A percentile compares a stretch with the other conserved stretches of the same genome.
Evolutionary conservation across 2,888 invertebrate species (phyloP).

Genomic region (Drosophila anomalata): DNA sequence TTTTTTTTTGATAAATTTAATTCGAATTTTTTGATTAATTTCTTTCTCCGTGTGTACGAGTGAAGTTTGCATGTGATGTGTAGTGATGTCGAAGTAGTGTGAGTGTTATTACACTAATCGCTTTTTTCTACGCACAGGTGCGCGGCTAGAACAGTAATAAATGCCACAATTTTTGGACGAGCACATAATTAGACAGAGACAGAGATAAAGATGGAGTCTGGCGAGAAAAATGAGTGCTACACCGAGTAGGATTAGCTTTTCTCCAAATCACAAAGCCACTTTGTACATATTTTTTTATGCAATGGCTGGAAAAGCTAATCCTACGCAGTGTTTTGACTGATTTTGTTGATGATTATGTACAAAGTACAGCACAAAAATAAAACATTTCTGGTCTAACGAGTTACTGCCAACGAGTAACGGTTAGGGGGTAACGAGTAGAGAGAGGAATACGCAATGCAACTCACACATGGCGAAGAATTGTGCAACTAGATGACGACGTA

Average conservation of each 20-base stretch:
- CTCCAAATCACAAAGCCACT: neutral
- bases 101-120: constrained; percentile 13
- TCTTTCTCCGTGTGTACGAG: neutral
- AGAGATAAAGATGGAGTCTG: constrained; percentile 2
- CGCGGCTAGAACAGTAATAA: constrained; percentile 83
- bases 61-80: constrained; percentile 23
- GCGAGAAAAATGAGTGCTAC: constrained; percentile 10
- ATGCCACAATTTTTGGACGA: constrained; percentile 73
- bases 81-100: constrained; percentile 13
- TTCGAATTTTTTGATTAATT: neutral
- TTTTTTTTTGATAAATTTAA: neutral
- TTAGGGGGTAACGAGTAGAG: constrained; percentile 34
- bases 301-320: neutral
- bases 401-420: constrained; percentile 11
- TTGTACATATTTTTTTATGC: too few relatives aligned
- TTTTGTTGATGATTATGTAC: neutral
- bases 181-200: constrained; percentile 47
- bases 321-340: constrained; percentile 8
- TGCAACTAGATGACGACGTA: constrained; percentile 70
- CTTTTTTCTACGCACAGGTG: constrained; percentile 58
- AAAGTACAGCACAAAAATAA: constrained; percentile 6
- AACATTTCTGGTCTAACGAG: constrained; percentile 12
- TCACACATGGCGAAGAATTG: constrained; percentile 81
- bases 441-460: constrained; percentile 61
- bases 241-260: constrained; percentile 22